A percentile compares a stretch with the other conserved stretches of the same genome.
Conservation (phyloP, 2,888 invertebrate genomes). For the Caenorhabditis sp. region DNA sequence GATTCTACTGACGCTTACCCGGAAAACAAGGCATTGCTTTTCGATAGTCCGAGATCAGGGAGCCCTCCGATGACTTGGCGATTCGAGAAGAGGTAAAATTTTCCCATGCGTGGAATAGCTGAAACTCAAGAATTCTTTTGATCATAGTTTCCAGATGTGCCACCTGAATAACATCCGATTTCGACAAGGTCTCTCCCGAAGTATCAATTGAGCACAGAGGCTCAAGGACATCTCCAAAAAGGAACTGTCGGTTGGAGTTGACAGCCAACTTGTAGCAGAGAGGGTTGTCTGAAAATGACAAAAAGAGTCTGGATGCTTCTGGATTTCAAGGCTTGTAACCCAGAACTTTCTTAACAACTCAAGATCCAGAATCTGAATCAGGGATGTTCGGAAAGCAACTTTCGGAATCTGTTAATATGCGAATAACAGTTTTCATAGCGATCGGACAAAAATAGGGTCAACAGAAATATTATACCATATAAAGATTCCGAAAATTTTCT, state of each 20-base stretch:
- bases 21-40: slow-evolving; percentile 63
- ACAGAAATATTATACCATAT: too few species aligned
- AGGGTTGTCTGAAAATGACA: background rate
- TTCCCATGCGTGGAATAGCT: slow-evolving; percentile 53
- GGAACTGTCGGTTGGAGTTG: slow-evolving; percentile 38
- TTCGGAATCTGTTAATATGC: too few species aligned
- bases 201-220: slow-evolving; percentile 36
- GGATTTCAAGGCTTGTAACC: too few species aligned
- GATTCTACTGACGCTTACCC: too few species aligned
- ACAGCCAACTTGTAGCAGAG: background rate
- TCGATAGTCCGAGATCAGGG: slow-evolving; percentile 16
- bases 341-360: too few species aligned
- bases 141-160: background rate
- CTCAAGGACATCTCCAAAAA: slow-evolving; percentile 60
- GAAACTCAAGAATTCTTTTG: too few species aligned
- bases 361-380: too few species aligned
- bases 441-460: too few species aligned
- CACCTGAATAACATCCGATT: slow-evolving; percentile 18
- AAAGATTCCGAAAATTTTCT: too few species aligned
- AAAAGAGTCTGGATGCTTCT: too few species aligned
- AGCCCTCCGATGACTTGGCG: background rate
- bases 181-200: background rate
- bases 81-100: slow-evolving; percentile 21
- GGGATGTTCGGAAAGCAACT: too few species aligned
- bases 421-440: too few species aligned